These are phyloP conservation scores for Sus scrofa DNA, from an alignment of 2,113 vertebrate species.

Conservation along the genomic window DNA sequence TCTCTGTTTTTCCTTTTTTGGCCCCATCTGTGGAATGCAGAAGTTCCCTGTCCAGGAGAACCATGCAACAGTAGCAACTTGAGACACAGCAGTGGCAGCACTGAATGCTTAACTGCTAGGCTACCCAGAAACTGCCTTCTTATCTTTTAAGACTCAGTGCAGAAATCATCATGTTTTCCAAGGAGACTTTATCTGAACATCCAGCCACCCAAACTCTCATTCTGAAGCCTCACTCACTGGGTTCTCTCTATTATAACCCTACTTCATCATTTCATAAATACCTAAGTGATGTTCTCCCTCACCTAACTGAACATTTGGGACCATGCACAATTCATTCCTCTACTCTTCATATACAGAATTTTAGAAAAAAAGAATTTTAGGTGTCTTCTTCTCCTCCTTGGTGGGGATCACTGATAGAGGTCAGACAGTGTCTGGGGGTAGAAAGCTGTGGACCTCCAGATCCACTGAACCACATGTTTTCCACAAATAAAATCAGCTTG, in stretches of 20 bases:
- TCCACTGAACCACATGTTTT: neutral
- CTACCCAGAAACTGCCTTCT: neutral
- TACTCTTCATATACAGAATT: neutral
- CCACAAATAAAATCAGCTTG: neutral
- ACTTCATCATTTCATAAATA: neutral
- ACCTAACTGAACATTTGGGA: neutral
- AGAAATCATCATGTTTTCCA: neutral
- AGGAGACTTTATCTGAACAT: slow-evolving; percentile 3
- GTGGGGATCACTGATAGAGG: neutral
- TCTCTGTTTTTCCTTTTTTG: neutral
- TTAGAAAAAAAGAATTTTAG: neutral
- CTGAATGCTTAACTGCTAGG: too few relatives aligned
- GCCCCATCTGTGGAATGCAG: too few relatives aligned
- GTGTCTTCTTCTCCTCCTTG: neutral
- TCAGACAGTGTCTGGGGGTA: neutral
- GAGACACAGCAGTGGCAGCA: too few relatives aligned
- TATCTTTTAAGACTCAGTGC: neutral
- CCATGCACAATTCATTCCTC: neutral
- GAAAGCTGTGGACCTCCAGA: neutral
- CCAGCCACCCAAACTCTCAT: neutral
- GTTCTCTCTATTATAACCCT: neutral
- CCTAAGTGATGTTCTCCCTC: neutral
- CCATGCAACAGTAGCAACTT: too few relatives aligned
- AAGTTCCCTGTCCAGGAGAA: too few relatives aligned
- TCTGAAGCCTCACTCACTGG: neutral